These are phyloP conservation scores for Daktulosphaira vitifoliae DNA, from an alignment of 1,140 invertebrate genomes.

Conservation along the genomic window DNA sequence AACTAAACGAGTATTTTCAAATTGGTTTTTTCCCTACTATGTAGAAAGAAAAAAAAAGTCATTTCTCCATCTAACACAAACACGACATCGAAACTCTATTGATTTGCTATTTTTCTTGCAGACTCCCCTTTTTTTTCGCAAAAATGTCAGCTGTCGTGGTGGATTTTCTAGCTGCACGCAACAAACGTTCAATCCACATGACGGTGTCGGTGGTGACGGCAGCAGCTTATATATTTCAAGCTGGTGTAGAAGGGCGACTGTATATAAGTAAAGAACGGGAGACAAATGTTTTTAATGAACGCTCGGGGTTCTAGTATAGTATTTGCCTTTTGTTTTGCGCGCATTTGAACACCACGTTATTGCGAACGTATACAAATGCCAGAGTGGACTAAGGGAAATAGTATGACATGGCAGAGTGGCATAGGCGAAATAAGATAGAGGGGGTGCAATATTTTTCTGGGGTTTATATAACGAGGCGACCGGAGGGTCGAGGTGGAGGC, in stretches of 20 bases:
- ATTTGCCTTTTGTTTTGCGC: constrained; percentile 26
- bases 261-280: not conserved
- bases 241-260: not conserved
- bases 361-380: not conserved
- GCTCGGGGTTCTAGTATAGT: constrained; percentile 14
- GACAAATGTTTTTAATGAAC: constrained; percentile 33
- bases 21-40: constrained; percentile 3
- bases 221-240: constrained; percentile 21
- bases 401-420: not conserved
- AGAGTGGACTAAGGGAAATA: not conserved
- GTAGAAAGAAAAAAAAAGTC: constrained; percentile 7
- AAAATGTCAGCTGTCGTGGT: constrained; percentile 25
- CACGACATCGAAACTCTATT: constrained; percentile 6
- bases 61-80: constrained; percentile 11
- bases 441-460: constrained; percentile 28
- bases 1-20: constrained; percentile 6
- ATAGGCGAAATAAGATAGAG: not conserved
- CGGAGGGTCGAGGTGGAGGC: not conserved
- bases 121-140: constrained; percentile 5
- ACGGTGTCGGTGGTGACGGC: not conserved
- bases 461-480: constrained; percentile 10
- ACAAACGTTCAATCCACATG: constrained; percentile 28
- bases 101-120: constrained; percentile 27
- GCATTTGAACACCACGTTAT: not conserved
- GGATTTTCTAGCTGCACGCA: constrained; percentile 22